Base-by-base conservation (phyloP, 2,888 invertebrate species). In the Apamea crenata region DNA sequence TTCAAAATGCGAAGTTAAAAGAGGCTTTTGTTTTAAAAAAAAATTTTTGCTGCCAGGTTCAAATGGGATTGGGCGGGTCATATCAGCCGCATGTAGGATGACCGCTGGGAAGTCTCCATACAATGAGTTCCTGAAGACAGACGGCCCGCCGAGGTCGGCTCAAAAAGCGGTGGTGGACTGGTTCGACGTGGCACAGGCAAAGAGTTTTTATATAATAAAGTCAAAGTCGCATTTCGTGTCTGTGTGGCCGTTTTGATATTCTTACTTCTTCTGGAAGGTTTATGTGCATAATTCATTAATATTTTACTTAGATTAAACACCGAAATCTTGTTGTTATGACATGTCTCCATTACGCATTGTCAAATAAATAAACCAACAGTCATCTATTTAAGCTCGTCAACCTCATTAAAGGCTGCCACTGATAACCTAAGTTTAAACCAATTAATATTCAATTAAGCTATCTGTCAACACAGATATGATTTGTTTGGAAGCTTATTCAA, bases 361-460 rank as follows among this genome's bases (percentile, higher is more conserved):
- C 32, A 25, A 44, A 44, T 44, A 16, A 70, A 47, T 59, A 36
- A 56, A 25, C 12, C 36, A 69, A 29, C n/a, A 12, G 2, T 6
- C 36, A 7, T 25, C 1, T 29, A 16, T 40, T 6, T 61, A 59
- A 78, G 40, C 36, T 61, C 12, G n/a, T 36, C n/a, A 32, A 72
- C 25, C 40, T 59, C 12, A 82, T 74, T 53, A 44, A 12, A 53
- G 50, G 3, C n/a, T 16, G 7, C 32, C 14, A 50, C 14, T 8
- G 8, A 63, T 79, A 83, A 50, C 14, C 29, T 56, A 63, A 76
- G 65, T 59, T 78, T 44, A 66, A n/a, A 78, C 14, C n/a, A 71
- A 77, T 83, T 79, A 67, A 84, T 84, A 70, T 69, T 71, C 61
- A 78, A 78, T 83, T 53, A 63, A 77, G 53, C 44, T 32, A 56